Percentiles rank a stretch among this genome's conserved stretches.
Evolutionary conservation across 2,888 invertebrate genomes (phyloP).

Genomic region (Caenorhabditis auriculariae): DNA sequence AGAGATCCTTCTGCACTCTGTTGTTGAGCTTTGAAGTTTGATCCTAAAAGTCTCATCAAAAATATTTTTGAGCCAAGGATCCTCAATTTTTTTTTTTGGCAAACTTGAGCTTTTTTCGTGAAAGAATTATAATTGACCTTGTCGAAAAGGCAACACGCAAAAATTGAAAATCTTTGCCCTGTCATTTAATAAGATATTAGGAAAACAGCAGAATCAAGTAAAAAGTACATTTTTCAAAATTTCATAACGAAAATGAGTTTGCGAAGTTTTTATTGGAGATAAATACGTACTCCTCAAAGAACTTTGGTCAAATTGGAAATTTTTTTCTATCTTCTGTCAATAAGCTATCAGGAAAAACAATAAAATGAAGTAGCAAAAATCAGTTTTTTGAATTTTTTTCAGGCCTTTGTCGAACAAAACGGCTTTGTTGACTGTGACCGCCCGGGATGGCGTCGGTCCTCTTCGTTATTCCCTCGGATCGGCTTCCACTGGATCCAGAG

Average conservation of each 20-base stretch:
- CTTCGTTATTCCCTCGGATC: conserved; percentile 43
- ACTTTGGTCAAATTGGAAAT: too few species aligned
- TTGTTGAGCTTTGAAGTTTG: too few species aligned
- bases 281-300: conserved; percentile 1
- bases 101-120: too few species aligned
- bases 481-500: conserved; percentile 77
- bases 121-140: background rate
- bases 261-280: background rate
- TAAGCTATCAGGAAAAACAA: too few species aligned
- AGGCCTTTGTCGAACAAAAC: conserved; percentile 39
- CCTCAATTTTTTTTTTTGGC: too few species aligned
- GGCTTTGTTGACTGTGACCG: conserved; percentile 35
- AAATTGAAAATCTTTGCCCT: background rate
- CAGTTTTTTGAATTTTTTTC: too few species aligned
- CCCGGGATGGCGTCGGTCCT: conserved; percentile 42
- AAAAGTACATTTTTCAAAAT: background rate
- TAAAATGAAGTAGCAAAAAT: too few species aligned
- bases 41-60: too few species aligned
- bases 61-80: too few species aligned
- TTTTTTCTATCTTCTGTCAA: too few species aligned
- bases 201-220: background rate
- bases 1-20: too few species aligned
- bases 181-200: background rate
- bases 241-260: background rate
- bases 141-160: background rate